Conservation (phyloP, 2,113 vertebrate species). For the Petrocephalus zakoni region DNA sequence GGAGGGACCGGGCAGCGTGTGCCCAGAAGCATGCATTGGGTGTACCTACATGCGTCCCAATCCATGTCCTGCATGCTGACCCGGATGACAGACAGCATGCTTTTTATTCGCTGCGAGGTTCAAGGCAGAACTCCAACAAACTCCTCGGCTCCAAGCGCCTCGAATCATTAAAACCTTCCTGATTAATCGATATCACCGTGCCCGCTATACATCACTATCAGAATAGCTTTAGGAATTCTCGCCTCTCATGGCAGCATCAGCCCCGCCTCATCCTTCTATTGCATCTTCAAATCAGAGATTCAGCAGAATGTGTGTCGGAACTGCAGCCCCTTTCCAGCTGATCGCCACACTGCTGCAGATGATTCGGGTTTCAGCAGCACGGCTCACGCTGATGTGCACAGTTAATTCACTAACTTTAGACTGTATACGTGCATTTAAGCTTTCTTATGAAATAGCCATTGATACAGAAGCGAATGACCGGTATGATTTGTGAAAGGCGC, state of each 20-base stretch:
- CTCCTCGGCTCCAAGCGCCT: not conserved
- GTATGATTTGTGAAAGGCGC: not conserved
- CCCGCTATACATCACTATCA: not conserved
- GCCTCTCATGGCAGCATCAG: constrained; percentile 3
- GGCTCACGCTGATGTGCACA: not conserved
- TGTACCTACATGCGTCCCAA: not conserved
- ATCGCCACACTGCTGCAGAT: not conserved
- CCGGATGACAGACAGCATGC: not conserved
- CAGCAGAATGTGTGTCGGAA: not conserved
- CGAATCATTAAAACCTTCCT: not conserved
- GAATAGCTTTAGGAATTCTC: not conserved
- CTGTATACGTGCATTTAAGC: not conserved
- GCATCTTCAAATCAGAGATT: not conserved
- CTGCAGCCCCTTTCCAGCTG: not conserved
- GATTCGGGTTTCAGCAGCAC: not conserved
- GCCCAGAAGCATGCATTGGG: not conserved
- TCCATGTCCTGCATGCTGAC: not conserved
- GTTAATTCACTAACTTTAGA: not conserved
- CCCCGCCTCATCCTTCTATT: not conserved
- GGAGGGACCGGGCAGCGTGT: not conserved
- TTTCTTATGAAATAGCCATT: not conserved
- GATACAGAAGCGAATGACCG: not conserved
- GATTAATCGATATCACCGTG: not conserved
- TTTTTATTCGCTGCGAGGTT: not conserved
- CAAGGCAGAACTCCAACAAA: constrained; percentile 1